A percentile compares a stretch with the other conserved stretches of the same genome.
Evolutionary conservation across 1,140 invertebrate species (phyloP).

Genomic region (Drosophila novamexicana): DNA sequence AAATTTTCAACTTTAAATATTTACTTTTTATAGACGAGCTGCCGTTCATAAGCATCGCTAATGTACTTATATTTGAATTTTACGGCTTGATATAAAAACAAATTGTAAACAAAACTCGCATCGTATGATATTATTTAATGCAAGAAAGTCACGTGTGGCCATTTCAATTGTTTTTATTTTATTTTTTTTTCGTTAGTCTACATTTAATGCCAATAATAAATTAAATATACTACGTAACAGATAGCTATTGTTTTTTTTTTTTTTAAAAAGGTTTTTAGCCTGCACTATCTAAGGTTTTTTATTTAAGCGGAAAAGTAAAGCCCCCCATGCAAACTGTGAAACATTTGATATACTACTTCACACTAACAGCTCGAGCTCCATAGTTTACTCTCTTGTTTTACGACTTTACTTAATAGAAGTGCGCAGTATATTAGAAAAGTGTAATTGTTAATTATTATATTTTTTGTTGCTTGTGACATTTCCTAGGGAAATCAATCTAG

Average conservation of each 20-base stretch:
- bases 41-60: slow-evolving; percentile 2
- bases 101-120: slow-evolving; percentile 4
- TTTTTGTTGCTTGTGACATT: neutral
- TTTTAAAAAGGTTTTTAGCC: neutral
- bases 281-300: no score
- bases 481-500: neutral
- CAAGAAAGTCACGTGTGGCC: slow-evolving; percentile 26
- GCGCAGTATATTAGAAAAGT: neutral
- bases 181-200: neutral
- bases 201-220: neutral
- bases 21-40: neutral
- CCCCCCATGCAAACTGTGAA: no score
- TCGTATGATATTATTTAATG: slow-evolving; percentile 16
- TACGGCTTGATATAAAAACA: neutral
- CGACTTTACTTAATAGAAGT: neutral
- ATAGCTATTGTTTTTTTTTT: neutral
- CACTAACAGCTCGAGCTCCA: neutral
- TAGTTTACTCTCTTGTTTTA: neutral
- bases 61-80: neutral
- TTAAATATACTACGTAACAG: no score
- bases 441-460: neutral
- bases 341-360: no score
- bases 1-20: neutral
- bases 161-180: neutral
- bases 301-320: no score